Evolutionary conservation across 1,140 invertebrate species (phyloP).

Genomic region (Tribolium castaneum): DNA sequence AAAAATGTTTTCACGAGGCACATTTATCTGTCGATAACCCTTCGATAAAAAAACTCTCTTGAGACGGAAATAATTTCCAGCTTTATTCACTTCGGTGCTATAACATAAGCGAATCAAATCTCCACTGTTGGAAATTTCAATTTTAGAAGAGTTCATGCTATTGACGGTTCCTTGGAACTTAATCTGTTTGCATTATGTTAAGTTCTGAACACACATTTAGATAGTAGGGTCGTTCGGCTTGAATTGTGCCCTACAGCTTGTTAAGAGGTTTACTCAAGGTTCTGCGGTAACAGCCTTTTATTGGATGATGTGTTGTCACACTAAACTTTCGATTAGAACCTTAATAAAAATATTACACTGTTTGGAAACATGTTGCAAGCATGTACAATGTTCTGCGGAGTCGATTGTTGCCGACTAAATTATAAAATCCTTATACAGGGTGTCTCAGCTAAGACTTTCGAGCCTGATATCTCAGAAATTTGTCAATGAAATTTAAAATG

Average conservation of each 20-base stretch:
- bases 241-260: slow-evolving; percentile 19
- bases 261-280: slow-evolving; percentile 20
- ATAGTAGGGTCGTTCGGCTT: not conserved
- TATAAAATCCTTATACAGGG: too few relatives aligned
- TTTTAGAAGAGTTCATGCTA: slow-evolving; percentile 8
- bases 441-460: too few relatives aligned
- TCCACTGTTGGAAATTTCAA: slow-evolving; percentile 22
- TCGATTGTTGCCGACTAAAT: too few relatives aligned
- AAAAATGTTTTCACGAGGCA: not conserved
- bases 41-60: not conserved
- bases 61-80: slow-evolving; percentile 7
- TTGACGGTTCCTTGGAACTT: slow-evolving; percentile 27
- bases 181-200: slow-evolving; percentile 28
- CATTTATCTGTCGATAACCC: slow-evolving; percentile 1
- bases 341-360: too few relatives aligned
- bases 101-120: slow-evolving; percentile 15
- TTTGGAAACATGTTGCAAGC: too few relatives aligned
- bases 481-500: too few relatives aligned
- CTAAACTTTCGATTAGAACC: not conserved
- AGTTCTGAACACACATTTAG: slow-evolving; percentile 11
- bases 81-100: slow-evolving; percentile 1
- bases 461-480: too few relatives aligned
- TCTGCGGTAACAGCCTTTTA: slow-evolving; percentile 9
- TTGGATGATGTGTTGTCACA: not conserved
- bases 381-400: too few relatives aligned